Evolutionary conservation across 2,888 invertebrate genomes (phyloP).

Genomic region (Geophilus truncorum): DNA sequence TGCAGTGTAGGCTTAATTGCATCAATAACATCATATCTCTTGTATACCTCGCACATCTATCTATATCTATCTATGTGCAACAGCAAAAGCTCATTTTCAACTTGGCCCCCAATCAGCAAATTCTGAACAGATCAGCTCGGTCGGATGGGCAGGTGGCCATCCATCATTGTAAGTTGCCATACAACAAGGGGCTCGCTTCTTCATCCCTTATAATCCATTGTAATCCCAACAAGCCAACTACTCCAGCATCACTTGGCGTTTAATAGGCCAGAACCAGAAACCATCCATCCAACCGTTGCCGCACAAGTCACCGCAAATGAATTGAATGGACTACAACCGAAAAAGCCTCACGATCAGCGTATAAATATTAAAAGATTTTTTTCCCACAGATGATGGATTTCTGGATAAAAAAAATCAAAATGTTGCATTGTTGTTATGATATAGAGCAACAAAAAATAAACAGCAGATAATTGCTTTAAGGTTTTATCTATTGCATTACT

Average conservation of each 20-base stretch:
- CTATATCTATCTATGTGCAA: background rate
- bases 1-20: background rate
- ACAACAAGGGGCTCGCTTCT: background rate
- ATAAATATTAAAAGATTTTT: background rate
- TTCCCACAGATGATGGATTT: too few species aligned
- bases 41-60: background rate
- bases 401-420: too few species aligned
- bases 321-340: background rate
- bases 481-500: too few species aligned
- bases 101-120: background rate
- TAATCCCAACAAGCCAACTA: background rate
- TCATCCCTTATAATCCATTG: background rate
- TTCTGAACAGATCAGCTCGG: background rate
- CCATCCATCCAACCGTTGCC: background rate
- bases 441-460: too few species aligned
- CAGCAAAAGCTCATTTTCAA: background rate
- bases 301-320: background rate
- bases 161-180: background rate
- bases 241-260: background rate
- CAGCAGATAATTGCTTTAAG: too few species aligned
- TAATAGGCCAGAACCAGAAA: background rate
- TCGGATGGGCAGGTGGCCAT: background rate
- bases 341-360: background rate
- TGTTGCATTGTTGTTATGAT: too few species aligned
- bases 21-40: background rate